Conservation (phyloP, 2,797 vertebrate genomes). For the Glossophaga mutica region DNA sequence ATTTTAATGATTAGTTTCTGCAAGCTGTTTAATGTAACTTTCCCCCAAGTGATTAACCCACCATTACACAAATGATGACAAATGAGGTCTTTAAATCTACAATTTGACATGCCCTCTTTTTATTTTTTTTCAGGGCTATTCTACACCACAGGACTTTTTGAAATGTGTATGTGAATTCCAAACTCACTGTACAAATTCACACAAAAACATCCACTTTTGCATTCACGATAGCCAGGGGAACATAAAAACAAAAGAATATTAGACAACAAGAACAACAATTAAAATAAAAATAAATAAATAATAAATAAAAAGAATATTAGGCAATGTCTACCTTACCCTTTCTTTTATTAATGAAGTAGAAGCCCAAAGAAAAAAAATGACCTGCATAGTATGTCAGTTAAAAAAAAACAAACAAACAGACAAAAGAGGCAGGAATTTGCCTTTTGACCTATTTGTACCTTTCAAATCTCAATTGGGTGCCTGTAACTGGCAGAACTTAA, state of each 20-base stretch:
- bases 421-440: not conserved
- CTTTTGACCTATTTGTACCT: not conserved
- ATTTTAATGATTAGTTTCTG: slow-evolving; percentile 38
- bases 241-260: not conserved
- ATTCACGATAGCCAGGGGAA: not conserved
- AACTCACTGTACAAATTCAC: not conserved
- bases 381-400: not conserved
- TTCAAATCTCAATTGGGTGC: not conserved
- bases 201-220: not conserved
- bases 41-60: not conserved
- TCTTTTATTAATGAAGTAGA: not conserved
- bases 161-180: not conserved
- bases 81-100: not conserved
- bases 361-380: not conserved
- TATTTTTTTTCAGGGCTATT: not conserved
- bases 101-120: not conserved
- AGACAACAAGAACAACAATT: too few relatives aligned
- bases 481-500: not conserved
- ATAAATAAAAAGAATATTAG: not conserved
- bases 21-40: not conserved
- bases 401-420: not conserved
- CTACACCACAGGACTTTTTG: not conserved
- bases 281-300: too few relatives aligned
- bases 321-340: not conserved
- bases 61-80: not conserved